A percentile compares a stretch with the other conserved stretches of the same genome.
These are phyloP conservation scores for Dolichomitus sp. DNA, from an alignment of 2,888 invertebrate genomes.

Conservation along the genomic window DNA sequence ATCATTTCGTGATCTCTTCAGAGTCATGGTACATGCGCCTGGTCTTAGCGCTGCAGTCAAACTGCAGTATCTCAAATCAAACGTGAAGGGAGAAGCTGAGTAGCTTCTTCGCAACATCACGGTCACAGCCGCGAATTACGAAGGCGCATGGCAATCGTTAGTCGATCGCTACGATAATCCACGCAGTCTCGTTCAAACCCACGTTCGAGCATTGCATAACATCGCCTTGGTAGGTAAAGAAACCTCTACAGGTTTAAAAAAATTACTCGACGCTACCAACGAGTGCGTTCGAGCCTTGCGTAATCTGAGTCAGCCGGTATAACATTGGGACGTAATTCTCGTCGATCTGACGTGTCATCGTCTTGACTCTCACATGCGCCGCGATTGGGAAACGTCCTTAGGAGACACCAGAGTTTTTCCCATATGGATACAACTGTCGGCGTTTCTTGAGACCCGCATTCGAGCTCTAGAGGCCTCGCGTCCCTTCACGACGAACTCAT, in stretches of 20 bases:
- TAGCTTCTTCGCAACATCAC: neutral
- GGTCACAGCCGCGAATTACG: neutral
- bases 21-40: neutral
- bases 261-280: neutral
- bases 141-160: neutral
- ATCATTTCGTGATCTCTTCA: neutral
- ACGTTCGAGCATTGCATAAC: neutral
- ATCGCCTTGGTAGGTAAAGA: neutral
- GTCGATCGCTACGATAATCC: constrained; percentile 6
- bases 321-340: neutral
- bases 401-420: neutral
- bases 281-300: neutral
- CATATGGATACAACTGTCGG: neutral
- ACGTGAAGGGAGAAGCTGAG: neutral
- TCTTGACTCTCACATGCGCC: constrained; percentile 2
- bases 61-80: neutral
- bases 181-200: neutral
- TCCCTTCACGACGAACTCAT: no score
- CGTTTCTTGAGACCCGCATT: neutral
- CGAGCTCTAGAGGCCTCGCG: neutral
- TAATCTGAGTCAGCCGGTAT: neutral
- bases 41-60: neutral
- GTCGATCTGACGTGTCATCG: constrained; percentile 18
- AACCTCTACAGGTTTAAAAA: neutral
- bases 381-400: constrained; percentile 12